Conservation (phyloP, 2,888 invertebrate species). For the Merodon equestris region DNA sequence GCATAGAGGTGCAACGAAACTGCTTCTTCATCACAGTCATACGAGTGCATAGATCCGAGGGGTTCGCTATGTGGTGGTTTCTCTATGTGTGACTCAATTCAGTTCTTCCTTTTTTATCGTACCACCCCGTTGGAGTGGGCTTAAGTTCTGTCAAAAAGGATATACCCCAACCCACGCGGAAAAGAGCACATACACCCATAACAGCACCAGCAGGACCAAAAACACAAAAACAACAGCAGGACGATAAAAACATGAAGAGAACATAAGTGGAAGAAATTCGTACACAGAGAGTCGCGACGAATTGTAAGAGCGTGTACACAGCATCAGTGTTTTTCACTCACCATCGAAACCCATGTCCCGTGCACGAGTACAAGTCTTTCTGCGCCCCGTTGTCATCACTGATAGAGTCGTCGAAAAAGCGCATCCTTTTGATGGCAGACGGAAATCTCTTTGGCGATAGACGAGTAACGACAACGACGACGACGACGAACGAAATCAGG, state of each 20-base stretch:
- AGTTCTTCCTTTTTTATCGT: slow-evolving; percentile 20
- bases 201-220: slow-evolving; percentile 5
- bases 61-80: slow-evolving; percentile 14
- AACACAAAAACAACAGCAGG: too few species aligned
- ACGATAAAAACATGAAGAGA: too few species aligned
- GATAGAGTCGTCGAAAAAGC: slow-evolving; percentile 33
- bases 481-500: too few species aligned
- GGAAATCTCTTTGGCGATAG: slow-evolving; percentile 21
- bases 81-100: slow-evolving; percentile 12
- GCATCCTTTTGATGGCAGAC: slow-evolving; percentile 65
- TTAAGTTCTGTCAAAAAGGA: slow-evolving; percentile 18
- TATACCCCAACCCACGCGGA: slow-evolving; percentile 12
- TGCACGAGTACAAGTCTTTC: too few species aligned
- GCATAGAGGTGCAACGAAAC: slow-evolving; percentile 59
- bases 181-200: slow-evolving; percentile 20
- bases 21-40: slow-evolving; percentile 24
- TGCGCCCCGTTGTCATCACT: too few species aligned
- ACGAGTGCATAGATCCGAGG: slow-evolving; percentile 33
- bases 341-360: too few species aligned
- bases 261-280: neutral
- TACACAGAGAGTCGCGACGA: slow-evolving; percentile 39
- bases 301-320: slow-evolving; percentile 43
- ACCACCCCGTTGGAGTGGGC: slow-evolving; percentile 52
- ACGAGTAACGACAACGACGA: too few species aligned
- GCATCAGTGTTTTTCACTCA: too few species aligned